Evolutionary conservation across 2,888 invertebrate genomes (phyloP).

Genomic region (Sphinx pinastri): DNA sequence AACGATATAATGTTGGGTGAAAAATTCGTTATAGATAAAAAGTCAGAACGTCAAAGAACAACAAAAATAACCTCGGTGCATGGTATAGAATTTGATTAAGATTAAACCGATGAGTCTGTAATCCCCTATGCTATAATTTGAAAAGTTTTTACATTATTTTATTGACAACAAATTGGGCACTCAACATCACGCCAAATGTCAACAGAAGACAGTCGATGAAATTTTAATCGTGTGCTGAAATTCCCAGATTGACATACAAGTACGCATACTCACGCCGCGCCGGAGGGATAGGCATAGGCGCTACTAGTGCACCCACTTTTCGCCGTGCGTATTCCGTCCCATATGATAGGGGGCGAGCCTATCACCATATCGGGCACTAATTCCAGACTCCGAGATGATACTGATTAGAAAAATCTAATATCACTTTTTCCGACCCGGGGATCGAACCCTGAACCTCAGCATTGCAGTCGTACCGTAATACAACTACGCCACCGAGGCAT

Average conservation of each 20-base stretch:
- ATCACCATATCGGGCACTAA: no score
- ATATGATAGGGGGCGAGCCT: no score
- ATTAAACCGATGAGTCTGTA: neutral
- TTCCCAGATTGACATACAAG: neutral
- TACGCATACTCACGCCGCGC: no score
- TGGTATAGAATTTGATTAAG: neutral
- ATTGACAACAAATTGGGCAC: neutral
- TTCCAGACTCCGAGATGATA: no score
- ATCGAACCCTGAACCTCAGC: no score
- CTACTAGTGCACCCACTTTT: no score
- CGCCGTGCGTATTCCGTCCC: no score
- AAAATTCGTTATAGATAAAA: neutral
- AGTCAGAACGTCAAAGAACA: neutral
- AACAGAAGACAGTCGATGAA: neutral
- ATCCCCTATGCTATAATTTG: neutral
- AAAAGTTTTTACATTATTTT: neutral
- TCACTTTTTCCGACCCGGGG: no score
- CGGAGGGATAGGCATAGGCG: no score
- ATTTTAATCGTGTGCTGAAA: neutral
- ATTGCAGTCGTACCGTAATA: no score
- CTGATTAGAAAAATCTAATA: no score
- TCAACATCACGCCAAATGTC: neutral
- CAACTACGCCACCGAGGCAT: no score
- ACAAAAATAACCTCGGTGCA: neutral
- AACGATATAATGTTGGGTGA: neutral